A percentile compares a stretch with the other conserved stretches of the same genome.
These are phyloP conservation scores for Theodoxus fluviatilis DNA, from an alignment of 2,888 invertebrate genomes.

Conservation along the genomic window DNA sequence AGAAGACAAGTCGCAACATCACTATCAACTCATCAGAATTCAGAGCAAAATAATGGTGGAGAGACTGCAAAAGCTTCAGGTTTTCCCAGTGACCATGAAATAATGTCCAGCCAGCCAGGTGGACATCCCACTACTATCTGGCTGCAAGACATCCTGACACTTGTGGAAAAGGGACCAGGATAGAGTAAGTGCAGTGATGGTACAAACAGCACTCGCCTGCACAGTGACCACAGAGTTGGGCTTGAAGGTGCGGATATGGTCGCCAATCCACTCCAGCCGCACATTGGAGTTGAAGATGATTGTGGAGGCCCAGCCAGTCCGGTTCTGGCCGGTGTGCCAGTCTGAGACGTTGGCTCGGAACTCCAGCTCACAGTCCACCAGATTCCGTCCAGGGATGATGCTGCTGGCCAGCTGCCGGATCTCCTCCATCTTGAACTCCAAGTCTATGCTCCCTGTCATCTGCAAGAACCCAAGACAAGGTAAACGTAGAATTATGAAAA, in stretches of 20 bases:
- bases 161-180: too few species aligned
- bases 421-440: slow-evolving; percentile 85
- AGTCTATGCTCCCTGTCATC: slow-evolving; percentile 89
- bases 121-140: too few species aligned
- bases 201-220: slow-evolving; percentile 76
- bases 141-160: too few species aligned
- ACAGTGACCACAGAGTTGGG: slow-evolving; percentile 89
- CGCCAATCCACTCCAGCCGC: slow-evolving; percentile 84
- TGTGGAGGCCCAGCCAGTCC: slow-evolving; percentile 81
- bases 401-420: slow-evolving; percentile 64
- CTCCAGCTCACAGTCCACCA: slow-evolving; percentile 57
- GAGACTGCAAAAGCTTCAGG: too few species aligned
- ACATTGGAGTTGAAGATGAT: slow-evolving; percentile 87
- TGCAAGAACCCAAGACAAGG: slow-evolving; percentile 66
- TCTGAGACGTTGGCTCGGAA: slow-evolving; percentile 62
- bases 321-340: slow-evolving; percentile 61
- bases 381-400: slow-evolving; percentile 29
- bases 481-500: slow-evolving; percentile 1
- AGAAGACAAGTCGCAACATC: too few species aligned
- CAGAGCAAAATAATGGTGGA: too few species aligned
- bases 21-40: too few species aligned
- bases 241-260: slow-evolving; percentile 91
- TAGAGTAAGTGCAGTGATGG: too few species aligned
- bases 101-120: too few species aligned
- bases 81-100: too few species aligned